Evolutionary conservation across 2,888 invertebrate species (phyloP), one percentile per base, ranked within the genome.

Genomic region (Meta bourneti): DNA sequence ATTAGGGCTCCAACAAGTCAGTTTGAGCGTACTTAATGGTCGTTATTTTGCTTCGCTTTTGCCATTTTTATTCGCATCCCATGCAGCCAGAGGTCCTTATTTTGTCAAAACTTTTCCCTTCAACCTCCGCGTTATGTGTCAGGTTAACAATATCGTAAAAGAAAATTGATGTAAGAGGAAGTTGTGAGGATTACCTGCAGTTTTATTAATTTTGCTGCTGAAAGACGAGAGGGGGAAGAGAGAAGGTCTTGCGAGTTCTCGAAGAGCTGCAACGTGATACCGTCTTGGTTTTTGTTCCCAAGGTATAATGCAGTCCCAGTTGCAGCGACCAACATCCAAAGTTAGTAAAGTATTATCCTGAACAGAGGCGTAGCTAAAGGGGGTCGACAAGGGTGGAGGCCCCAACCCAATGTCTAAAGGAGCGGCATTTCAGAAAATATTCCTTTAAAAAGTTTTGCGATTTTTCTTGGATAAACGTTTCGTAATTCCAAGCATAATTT

Each of bases 1-100:
- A 91, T 91, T 91, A 91, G 91, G 71, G 20, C 51, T 84, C 83
- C 83, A 90, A 90, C 89, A 90, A 90, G 89, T 90, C 83, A 83
- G 89, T 78, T 90, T 84, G 79, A 84, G 54, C 72, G 49, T 52
- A 54, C 72, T 84, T 90, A 90, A 79, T 83, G 89, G 72, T 79
- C 83, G 49, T 90, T 90, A 90, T 79, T 90, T 90, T 71, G 48
- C 61, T 81, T 81, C n/a, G 48, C 48, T 49, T 7, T 74, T 74
- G 20, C 48, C 74, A 48, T 74, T 61, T 78, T 78, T 19, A 51
- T 9, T 9, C 52, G 11, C 51, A 52, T 19, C 78, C 49, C 13
- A 8, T 78, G 48, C 20, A 20, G n/a, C 49, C n/a, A 19, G 16
- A 51, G 72, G 19, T 16, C 54, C 20, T 72, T 75, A 61, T 84